Evolutionary conservation across 2,888 invertebrate species (phyloP).

Genomic region (Schizaphis graminum): DNA sequence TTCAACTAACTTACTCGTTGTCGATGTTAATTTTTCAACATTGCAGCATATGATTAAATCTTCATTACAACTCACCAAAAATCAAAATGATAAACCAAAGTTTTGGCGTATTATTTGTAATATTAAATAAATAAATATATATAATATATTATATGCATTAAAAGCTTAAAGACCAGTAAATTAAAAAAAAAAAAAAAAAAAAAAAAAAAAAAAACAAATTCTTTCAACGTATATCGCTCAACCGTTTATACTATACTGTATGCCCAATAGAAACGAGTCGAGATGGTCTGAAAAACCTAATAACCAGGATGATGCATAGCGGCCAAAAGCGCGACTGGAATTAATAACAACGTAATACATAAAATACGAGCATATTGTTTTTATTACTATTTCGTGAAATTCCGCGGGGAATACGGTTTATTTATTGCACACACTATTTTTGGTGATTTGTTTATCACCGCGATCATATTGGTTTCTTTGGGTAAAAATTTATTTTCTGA

Average conservation of each 20-base stretch:
- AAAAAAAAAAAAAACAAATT: neutral
- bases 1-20: neutral
- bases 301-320: constrained; percentile 53
- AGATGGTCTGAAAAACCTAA: constrained; percentile 27
- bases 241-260: neutral
- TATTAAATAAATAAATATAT: neutral
- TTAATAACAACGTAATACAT: constrained; percentile 60
- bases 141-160: too few species aligned
- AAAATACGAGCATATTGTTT: constrained; percentile 63
- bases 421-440: constrained; percentile 54
- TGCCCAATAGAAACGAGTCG: constrained; percentile 2
- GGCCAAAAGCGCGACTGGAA: constrained; percentile 50
- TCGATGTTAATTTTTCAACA: neutral
- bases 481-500: constrained; percentile 45
- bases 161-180: neutral
- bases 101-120: too few species aligned
- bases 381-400: constrained; percentile 59
- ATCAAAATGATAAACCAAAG: neutral
- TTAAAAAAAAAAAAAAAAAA: neutral
- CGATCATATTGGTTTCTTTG: constrained; percentile 46
- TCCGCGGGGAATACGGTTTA: constrained; percentile 40
- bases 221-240: neutral
- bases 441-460: constrained; percentile 59
- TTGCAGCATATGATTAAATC: neutral
- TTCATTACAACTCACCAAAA: neutral